These are phyloP conservation scores for Puntigrus tetrazona DNA, from an alignment of 2,113 vertebrate genomes.

Conservation along the genomic window DNA sequence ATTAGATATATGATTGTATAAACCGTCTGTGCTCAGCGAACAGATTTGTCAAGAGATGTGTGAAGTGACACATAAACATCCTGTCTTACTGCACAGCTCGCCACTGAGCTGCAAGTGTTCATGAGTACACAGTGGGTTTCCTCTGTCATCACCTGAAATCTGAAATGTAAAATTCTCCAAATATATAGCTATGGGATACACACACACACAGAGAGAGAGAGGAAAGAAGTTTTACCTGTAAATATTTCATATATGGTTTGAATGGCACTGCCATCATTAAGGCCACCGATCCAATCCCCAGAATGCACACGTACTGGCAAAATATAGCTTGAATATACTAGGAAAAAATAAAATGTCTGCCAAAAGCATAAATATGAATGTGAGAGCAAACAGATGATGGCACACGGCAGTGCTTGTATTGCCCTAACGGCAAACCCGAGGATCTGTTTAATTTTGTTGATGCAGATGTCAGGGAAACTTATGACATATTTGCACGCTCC, in stretches of 20 bases:
- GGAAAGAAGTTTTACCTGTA: not conserved
- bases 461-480: not conserved
- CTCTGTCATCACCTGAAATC: not conserved
- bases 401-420: not conserved
- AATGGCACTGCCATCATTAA: not conserved
- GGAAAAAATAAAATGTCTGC: not conserved
- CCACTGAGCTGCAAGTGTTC: not conserved
- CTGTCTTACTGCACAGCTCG: not conserved
- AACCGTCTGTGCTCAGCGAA: not conserved
- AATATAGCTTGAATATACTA: not conserved
- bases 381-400: conserved; percentile 4
- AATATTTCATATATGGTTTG: not conserved
- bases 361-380: not conserved
- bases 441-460: conserved; percentile 7
- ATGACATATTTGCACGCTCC: not conserved
- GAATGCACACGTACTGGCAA: not conserved
- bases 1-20: not conserved
- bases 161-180: no score
- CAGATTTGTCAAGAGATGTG: conserved; percentile 12
- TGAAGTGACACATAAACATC: not conserved
- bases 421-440: not conserved
- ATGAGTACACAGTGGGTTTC: not conserved
- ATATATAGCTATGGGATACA: no score
- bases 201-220: no score
- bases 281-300: not conserved